Conservation (phyloP, 2,113 vertebrate species). For the Prochilodus magdalenae region DNA sequence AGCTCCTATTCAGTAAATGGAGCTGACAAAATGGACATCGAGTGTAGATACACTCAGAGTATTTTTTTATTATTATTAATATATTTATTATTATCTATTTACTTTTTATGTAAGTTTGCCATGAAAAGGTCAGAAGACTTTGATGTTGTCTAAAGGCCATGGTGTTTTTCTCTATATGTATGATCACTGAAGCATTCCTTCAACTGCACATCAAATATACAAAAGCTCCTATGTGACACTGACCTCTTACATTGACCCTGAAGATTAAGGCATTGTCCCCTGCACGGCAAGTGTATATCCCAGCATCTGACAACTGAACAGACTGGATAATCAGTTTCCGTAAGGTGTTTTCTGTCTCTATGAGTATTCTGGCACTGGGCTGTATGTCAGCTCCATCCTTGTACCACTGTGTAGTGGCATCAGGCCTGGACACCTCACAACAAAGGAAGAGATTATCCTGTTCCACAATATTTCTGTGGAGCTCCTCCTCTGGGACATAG, state of each 20-base stretch:
- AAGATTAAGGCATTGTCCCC: conserved; percentile 77
- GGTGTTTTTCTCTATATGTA: background rate
- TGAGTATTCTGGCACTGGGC: conserved; percentile 55
- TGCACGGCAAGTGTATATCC: conserved; percentile 77
- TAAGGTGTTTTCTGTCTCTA: conserved; percentile 62
- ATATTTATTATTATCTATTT: no score
- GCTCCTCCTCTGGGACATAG: conserved; percentile 73
- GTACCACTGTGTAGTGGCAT: conserved; percentile 75
- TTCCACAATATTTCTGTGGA: conserved; percentile 77
- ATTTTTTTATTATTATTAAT: no score
- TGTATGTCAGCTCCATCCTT: conserved; percentile 77
- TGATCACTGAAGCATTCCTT: background rate
- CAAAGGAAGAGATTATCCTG: conserved; percentile 71
- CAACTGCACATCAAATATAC: background rate
- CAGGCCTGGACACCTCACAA: conserved; percentile 74
- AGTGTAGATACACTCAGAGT: no score
- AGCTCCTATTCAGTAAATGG: no score
- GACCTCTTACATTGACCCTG: conserved; percentile 81
- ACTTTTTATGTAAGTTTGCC: no score
- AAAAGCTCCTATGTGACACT: conserved; percentile 1
- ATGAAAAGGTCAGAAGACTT: no score
- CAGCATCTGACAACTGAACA: conserved; percentile 70
- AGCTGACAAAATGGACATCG: no score
- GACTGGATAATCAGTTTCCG: conserved; percentile 68
- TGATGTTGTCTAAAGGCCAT: background rate